Base-by-base conservation (phyloP, 1,140 invertebrate species). In the Orius insidiosus region DNA sequence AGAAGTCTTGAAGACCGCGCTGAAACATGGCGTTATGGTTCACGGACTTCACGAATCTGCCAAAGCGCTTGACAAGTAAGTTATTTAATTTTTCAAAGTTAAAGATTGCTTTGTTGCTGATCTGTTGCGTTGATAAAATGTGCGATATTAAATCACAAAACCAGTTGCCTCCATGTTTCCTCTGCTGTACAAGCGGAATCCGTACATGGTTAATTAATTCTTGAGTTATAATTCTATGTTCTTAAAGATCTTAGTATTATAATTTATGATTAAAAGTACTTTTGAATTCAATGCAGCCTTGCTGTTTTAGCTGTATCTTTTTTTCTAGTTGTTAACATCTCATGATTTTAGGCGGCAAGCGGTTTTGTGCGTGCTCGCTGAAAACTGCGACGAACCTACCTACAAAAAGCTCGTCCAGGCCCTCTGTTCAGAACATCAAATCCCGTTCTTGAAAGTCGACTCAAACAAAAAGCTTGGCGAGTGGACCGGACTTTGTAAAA, bases 401-500 rank as follows among this genome's bases (percentile, higher is more conserved):
- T 98, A 98, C 71, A 88, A 93, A 56, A 97, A 96, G 63, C 69
- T 99, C 19, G 88, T 99, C n/a, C 88, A 95, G 62, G 94, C 92
- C n/a, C n/a, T 99, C 15, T 99, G 96, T 71, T 86, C 89, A 48
- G 92, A 98, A 66, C 95, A 98, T 68, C 79, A 89, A 62, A 98
- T 99, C 62, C 88, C 92, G 46, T 67, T 99, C 31, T 83, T 98
- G 47, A 90, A 90, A 68, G 92, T 98, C 46, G 92, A 97, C 61
- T 47, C 38, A 7, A 51, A 47, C 35, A 51, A 51, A 15, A 51
- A 47, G 14, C 35, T 51, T 5, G 49, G 49, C 8, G 95, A 98
- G 75, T 98, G 94, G 93, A 84, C 90, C 51, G 96, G 95, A 53
- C 74, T 98, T 31, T 98, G 96, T 69, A 98, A 98, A 72, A 93